phyloP scores from a whole-genome alignment of 2,888 invertebrate species.

The Ptilodon capucinus region DNA sequence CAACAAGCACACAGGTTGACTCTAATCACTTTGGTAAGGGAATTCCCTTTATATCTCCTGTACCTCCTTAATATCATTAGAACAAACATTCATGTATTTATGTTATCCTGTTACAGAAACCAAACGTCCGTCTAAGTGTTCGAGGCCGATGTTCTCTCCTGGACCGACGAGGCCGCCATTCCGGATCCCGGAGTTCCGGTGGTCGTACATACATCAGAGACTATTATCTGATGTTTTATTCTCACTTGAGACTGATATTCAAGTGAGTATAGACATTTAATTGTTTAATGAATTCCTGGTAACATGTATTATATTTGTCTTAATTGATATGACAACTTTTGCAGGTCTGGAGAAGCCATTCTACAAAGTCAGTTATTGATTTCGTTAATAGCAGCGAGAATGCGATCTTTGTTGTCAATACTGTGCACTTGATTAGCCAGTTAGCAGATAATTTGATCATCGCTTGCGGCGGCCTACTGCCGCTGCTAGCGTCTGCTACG shows the following conservation, averaged over 20 bases:
- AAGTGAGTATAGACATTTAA: conserved; percentile 79
- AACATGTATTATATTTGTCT: background rate
- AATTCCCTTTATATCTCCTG: background rate
- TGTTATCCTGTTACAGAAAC: conserved; percentile 56
- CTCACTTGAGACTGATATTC: conserved; percentile 98
- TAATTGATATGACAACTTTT: background rate
- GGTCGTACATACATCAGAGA: conserved; percentile 99
- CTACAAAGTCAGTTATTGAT: conserved; percentile 97
- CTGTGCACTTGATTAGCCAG: conserved; percentile 99
- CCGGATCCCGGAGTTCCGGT: conserved; percentile 99
- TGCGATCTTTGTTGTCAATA: conserved; percentile 99
- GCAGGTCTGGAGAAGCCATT: conserved; percentile 92
- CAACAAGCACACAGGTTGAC: conserved; percentile 92
- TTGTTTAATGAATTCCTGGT: background rate
- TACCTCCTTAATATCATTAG: background rate
- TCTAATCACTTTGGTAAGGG: conserved; percentile 91
- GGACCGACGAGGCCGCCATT: conserved; percentile 97
- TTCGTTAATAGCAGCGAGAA: conserved; percentile 99
- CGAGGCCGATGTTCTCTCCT: conserved; percentile 95
- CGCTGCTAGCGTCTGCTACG: conserved; percentile 98
- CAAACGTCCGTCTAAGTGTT: conserved; percentile 85
- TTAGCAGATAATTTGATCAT: conserved; percentile 99
- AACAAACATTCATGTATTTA: background rate
- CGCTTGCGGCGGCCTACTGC: conserved; percentile 98
- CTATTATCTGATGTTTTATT: conserved; percentile 97